phyloP scores from a whole-genome alignment of 2,888 invertebrate species.

The Thysanoteuthis rhombus region DNA sequence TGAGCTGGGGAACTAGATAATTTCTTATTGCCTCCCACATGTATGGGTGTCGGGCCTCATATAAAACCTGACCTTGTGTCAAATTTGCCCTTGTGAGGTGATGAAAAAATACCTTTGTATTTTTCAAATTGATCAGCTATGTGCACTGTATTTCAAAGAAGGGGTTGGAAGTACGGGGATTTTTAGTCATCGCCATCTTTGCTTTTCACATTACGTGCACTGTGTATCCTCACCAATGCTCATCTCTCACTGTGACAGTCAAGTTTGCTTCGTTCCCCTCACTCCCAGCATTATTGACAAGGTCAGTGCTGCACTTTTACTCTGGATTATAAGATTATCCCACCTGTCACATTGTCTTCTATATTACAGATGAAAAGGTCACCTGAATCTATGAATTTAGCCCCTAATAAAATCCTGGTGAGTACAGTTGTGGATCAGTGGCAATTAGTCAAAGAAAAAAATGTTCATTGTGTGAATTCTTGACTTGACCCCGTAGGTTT shows the following conservation, averaged over 20 bases:
- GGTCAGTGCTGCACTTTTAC: background rate
- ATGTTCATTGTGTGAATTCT: background rate
- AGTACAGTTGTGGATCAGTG: slow-evolving; percentile 20
- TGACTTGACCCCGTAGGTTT: background rate
- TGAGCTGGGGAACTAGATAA: no score
- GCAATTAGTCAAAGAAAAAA: background rate
- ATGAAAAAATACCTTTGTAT: no score
- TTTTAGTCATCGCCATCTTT: background rate
- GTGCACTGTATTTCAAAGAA: background rate
- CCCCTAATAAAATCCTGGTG: slow-evolving; percentile 21
- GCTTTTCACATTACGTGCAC: background rate
- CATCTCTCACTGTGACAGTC: background rate
- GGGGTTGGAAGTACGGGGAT: background rate
- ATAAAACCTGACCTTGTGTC: no score
- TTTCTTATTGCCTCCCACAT: no score
- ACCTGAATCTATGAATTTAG: slow-evolving; percentile 13
- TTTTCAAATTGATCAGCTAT: background rate
- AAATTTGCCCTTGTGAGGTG: no score
- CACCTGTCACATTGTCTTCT: slow-evolving; percentile 21
- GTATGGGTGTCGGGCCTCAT: no score
- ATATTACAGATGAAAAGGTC: slow-evolving; percentile 29
- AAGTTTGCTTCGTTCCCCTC: background rate
- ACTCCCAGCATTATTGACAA: background rate
- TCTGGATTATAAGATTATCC: background rate
- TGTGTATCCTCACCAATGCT: background rate